Evolutionary conservation across 35 echinoderm and acorn worm genomes (phyloP), one percentile per base, ranked within the genome.

Genomic region (Ptychodera flava): DNA sequence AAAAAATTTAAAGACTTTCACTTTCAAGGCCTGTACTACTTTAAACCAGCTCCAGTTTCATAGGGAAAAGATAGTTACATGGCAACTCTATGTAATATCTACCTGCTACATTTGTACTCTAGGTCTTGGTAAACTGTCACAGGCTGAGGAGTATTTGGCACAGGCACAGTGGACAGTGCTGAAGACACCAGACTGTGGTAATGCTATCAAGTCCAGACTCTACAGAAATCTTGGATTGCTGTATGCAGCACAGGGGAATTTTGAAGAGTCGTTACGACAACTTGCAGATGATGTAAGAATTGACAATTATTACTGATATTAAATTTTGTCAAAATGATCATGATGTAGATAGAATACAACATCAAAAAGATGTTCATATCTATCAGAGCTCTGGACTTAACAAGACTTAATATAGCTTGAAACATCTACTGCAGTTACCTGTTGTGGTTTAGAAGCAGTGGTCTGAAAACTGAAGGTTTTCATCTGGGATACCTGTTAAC

Each of bases 131-230:
- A 97, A 97, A 85, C 83, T 97, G 0, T 83, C 87, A 34, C 95
- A 97, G 38, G 95, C 92, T 30, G 95, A 97, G 64, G 95, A 97
- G 81, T 97, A 97, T 81, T 77, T 97, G 34, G 95, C 95, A 35
- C 95, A 93, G 35, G 95, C 95, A n/a, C 92, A 93, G 89, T 97
- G 95, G 92, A 97, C 95, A 27, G 95, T 97, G 0, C 33, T 97
- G 29, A 97, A 97, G 85, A 97, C 95, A 33, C 95, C 95, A 33
- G 86, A 91, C 80, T 93, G 92, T 31, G 93, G 95, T 78, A 88
- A 90, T 34, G 92, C 95, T 33, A 97, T 97, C 85, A 97, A 97
- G 75, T 97, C 92, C 16, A 97, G 93, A 79, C 88, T 97, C 10
- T 89, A 93, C 85, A 83, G 92, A 33, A 97, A 97, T 81, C 87